Base-by-base conservation (phyloP, 2,113 vertebrate species). In the Pseudonaja textilis region DNA sequence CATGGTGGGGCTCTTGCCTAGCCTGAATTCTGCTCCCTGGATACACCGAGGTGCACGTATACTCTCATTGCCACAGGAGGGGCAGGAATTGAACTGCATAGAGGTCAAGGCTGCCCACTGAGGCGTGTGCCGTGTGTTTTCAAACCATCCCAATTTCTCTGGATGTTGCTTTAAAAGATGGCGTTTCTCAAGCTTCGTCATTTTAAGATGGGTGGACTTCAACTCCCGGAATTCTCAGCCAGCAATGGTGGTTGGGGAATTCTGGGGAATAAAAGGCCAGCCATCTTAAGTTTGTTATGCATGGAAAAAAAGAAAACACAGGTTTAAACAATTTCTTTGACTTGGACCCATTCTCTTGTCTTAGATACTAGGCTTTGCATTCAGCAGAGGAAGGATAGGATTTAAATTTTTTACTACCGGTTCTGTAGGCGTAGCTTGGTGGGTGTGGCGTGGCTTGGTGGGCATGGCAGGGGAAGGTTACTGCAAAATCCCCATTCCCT, bases 1-100 rank as follows among this genome's bases (percentile, higher is more conserved):
- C 96, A 95, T 93, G 97, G 91, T 96, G 96, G 96, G 94, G 96
- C 96, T 93, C 94, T 96, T 95, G 94, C 92, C 93, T 92, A 93
- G 88, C 59, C 64, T 92, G 92, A 93, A 93, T 88, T 18, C 52
- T 11, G 22, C 52, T 12, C 50, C 14, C 20, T 92, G 87, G 64
- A 89, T 94, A 93, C 59, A 57, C 20, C 18, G 88, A 88, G 25
- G 61, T 95, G 14, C 45, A 93, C 94, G 93, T 95, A 50, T 50
- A 94, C 93, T 92, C 89, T 42, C 95, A 94, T 94, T 1, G 95
- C 93, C 85, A 18, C 22, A 0, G 0, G 0, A 94, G 57, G 92
- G 96, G 25, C 0, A 0, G 89, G 39, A 90, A 90, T 59, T 39
- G 93, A 96, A 91, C 87, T 92, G 93, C 92, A 69, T 50, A 0